Evolutionary conservation across 2,888 invertebrate genomes (phyloP).

Genomic region (Yponomeuta cagnagella): DNA sequence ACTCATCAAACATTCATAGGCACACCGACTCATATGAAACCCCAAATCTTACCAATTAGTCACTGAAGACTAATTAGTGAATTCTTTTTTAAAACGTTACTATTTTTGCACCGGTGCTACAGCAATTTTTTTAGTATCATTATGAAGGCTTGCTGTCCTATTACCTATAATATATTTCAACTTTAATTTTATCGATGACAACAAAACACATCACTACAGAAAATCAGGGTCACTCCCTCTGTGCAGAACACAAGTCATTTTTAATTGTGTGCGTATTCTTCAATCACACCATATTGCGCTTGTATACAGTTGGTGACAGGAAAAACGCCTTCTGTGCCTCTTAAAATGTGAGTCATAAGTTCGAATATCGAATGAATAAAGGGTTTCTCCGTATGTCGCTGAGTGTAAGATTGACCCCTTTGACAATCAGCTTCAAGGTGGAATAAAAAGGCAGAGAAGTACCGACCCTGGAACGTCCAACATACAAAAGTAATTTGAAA

Average conservation of each 20-base stretch:
- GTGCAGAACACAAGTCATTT: slow-evolving; percentile 27
- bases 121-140: background rate
- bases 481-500: too few species aligned
- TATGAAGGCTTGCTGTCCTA: background rate
- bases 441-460: background rate
- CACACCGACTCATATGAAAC: too few species aligned
- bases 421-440: slow-evolving; percentile 43
- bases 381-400: too few species aligned
- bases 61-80: too few species aligned
- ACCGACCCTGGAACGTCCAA: background rate
- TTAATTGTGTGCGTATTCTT: slow-evolving; percentile 63
- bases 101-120: too few species aligned
- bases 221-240: slow-evolving; percentile 65
- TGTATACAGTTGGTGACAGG: background rate
- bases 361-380: too few species aligned
- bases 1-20: too few species aligned
- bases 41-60: too few species aligned
- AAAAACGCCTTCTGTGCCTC: too few species aligned
- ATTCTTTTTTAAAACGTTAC: too few species aligned
- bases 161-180: background rate
- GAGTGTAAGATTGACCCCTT: slow-evolving; percentile 26
- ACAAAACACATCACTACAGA: slow-evolving; percentile 41
- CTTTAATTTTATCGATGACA: slow-evolving; percentile 19
- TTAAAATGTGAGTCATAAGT: too few species aligned
- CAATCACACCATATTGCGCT: slow-evolving; percentile 51